Evolutionary conservation across 2,888 invertebrate genomes (phyloP), one percentile per base, ranked within the genome.

Genomic region (Andrena minutula): DNA sequence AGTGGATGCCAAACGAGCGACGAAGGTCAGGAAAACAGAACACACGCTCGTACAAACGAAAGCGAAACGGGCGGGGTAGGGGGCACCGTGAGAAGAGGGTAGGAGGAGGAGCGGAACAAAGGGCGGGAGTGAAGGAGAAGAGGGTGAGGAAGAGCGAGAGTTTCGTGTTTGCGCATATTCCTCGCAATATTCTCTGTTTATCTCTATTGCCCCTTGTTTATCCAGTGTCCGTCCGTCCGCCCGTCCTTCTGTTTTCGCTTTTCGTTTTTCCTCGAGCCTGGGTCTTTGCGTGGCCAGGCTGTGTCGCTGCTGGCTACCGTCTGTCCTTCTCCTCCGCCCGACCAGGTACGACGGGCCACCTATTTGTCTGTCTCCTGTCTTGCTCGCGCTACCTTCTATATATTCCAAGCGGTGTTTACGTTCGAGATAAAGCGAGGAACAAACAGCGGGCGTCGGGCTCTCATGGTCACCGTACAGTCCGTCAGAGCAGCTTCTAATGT

Each of bases 181-280:
- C 91, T 91, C 91, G 90, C 91, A 91, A 92, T 92, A 92, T 91
- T 92, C 92, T 90, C 90, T 93, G 92, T 93, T 93, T 93, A 93
- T 93, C 91, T 91, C 90, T 90, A 92, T 93, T 93, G 93, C 92
- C 91, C 90, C 91, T 91, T 92, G 92, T 92, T 93, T 93, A 91
- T 92, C 91, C 92, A 92, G 90, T 88, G 90, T 90, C 90, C 89
- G 89, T 87, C 90, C 88, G 89, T 87, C 87, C 87, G 85, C 78
- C 77, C 80, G 79, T 79, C 81, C 85, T 85, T 89, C 84, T 86
- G 73, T 86, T 88, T 86, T 84, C 85, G 63, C 85, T 87, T 85
- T 86, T 85, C 84, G 82, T 83, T 85, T 87, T 87, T 83, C 83
- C 84, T 80, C 70, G 75, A 70, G 73, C 63, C 35, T 53, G 56